These are phyloP conservation scores for Pseudorectes ferrugineus DNA, from an alignment of 2,113 vertebrate genomes.

Conservation along the genomic window DNA sequence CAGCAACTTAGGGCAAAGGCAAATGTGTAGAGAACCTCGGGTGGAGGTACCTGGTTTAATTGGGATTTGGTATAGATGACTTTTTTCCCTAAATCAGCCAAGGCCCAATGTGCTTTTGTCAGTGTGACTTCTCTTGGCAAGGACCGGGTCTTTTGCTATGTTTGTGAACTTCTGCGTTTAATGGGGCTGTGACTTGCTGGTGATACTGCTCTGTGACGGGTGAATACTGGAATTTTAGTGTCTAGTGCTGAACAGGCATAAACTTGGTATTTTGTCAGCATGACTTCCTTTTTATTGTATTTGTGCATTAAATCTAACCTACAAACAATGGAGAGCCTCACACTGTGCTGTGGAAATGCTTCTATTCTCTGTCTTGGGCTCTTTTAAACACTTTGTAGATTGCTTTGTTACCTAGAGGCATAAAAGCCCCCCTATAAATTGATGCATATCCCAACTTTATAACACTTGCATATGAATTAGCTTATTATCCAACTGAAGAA, in stretches of 20 bases:
- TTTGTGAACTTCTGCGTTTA: background rate
- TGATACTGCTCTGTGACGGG: rapidly evolving
- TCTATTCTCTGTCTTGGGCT: background rate
- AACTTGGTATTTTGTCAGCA: background rate
- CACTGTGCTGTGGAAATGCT: background rate
- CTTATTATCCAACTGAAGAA: background rate
- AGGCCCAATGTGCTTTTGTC: background rate
- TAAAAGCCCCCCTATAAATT: background rate
- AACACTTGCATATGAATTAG: background rate
- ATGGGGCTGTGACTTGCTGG: background rate
- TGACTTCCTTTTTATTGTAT: background rate
- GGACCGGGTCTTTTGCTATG: background rate
- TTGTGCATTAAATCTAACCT: background rate
- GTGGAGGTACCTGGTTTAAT: background rate
- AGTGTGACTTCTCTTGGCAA: background rate
- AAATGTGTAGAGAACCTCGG: background rate
- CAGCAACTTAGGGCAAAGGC: background rate
- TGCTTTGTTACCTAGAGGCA: background rate
- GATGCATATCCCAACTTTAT: background rate
- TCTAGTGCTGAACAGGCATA: background rate
- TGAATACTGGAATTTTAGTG: background rate
- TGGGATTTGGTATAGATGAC: background rate
- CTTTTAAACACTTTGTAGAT: background rate
- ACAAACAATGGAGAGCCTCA: background rate
- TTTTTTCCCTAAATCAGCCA: background rate